Conservation (phyloP, 2,797 vertebrate genomes). For the Neostethus bicornis region DNA sequence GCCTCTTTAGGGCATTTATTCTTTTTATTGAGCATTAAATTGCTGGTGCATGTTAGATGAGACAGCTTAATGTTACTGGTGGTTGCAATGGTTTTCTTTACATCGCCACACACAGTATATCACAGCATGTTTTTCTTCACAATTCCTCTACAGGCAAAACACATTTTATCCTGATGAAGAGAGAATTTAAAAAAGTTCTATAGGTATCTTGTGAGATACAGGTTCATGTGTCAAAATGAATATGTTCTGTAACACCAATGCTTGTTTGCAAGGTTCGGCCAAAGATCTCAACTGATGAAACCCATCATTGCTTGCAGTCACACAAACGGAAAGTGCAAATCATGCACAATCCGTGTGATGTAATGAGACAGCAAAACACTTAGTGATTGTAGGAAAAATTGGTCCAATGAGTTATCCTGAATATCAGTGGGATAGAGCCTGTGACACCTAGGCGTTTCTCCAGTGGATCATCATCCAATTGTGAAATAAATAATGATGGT, state of each 20-base stretch:
- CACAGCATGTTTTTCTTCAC: background rate
- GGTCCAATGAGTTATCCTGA: slow-evolving; percentile 68
- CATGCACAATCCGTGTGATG: slow-evolving; percentile 62
- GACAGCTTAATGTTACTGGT: slow-evolving; percentile 33
- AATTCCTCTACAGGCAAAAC: slow-evolving; percentile 3
- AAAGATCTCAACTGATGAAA: slow-evolving; percentile 46
- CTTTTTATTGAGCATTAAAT: slow-evolving; percentile 40
- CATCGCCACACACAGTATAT: slow-evolving; percentile 24
- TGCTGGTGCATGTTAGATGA: slow-evolving; percentile 41
- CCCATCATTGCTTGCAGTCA: slow-evolving; percentile 21
- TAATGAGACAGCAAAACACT: slow-evolving; percentile 74
- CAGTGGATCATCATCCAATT: no score
- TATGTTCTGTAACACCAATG: slow-evolving; percentile 21
- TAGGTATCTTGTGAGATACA: background rate
- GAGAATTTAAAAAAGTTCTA: slow-evolving; percentile 15
- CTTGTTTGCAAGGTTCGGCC: slow-evolving; percentile 19
- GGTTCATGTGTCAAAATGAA: slow-evolving; percentile 15
- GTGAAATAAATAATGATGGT: no score
- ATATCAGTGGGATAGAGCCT: slow-evolving; percentile 38
- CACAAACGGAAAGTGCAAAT: slow-evolving; percentile 38
- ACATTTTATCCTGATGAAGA: slow-evolving; percentile 5
- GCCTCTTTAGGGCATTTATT: slow-evolving; percentile 56
- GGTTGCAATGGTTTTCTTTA: slow-evolving; percentile 27
- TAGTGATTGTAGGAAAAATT: slow-evolving; percentile 68
- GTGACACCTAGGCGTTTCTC: slow-evolving; percentile 53